A percentile compares a stretch with the other conserved stretches of the same genome.
Evolutionary conservation across 64 coral and sea anemone genomes (phyloP).

Genomic region (Hydrozoanthus tunicans): DNA sequence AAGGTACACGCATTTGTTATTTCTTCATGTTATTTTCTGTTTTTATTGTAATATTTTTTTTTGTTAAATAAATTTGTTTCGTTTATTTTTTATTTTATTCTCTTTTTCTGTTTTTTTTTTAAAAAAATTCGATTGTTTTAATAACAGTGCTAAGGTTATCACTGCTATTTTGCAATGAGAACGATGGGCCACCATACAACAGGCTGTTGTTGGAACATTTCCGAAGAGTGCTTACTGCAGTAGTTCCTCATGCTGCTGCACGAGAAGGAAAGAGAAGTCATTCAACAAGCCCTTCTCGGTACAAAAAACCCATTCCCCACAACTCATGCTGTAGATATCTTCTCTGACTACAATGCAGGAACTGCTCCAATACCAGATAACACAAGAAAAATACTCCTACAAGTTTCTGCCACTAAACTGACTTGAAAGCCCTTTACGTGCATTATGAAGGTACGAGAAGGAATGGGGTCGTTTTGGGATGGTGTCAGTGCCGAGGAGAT

Average conservation of each 20-base stretch:
- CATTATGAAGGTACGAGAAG: constrained; percentile 64
- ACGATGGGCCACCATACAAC: neutral
- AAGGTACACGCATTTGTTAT: too few species aligned
- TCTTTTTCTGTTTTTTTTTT: too few species aligned
- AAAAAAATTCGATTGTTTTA: too few species aligned
- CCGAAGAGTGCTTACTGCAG: constrained; percentile 53
- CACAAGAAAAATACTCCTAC: constrained; percentile 39
- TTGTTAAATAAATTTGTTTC: too few species aligned
- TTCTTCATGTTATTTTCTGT: too few species aligned
- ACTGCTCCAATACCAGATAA: constrained; percentile 55
- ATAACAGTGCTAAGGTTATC: too few species aligned
- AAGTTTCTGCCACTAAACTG: constrained; percentile 66
- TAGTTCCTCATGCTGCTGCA: constrained; percentile 53
- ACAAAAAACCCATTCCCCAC: constrained; percentile 45
- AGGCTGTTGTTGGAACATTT: constrained; percentile 57
- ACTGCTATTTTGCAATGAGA: too few species aligned
- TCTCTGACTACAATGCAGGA: constrained; percentile 40
- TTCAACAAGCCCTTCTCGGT: constrained; percentile 35
- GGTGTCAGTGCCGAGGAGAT: constrained; percentile 57
- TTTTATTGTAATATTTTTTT: too few species aligned
- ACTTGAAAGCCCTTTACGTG: constrained; percentile 63
- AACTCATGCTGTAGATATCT: constrained; percentile 62
- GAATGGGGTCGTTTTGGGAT: constrained; percentile 75
- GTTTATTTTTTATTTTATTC: too few species aligned
- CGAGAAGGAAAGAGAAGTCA: constrained; percentile 60